Conservation (phyloP, 2,888 invertebrate genomes). For the Synergus laeviventris region DNA sequence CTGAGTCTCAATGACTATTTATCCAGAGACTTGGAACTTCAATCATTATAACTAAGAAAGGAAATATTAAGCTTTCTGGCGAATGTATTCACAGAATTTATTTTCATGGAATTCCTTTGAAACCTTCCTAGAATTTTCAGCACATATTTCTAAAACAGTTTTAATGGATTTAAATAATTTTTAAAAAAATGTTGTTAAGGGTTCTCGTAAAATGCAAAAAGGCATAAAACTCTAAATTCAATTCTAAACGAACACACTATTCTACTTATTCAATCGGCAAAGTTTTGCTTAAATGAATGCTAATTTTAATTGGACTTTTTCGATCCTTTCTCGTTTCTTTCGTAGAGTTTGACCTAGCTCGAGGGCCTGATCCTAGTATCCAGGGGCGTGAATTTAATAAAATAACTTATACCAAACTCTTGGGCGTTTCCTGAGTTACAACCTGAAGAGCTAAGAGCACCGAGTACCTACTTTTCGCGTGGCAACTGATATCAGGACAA, state of each 20-base stretch:
- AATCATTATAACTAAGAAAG: no score
- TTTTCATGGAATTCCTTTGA: no score
- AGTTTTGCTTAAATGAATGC: conserved; percentile 10
- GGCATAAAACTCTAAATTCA: neutral
- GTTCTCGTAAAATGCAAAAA: neutral
- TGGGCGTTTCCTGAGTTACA: conserved; percentile 58
- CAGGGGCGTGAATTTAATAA: conserved; percentile 63
- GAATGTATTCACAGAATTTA: no score
- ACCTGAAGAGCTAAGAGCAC: conserved; percentile 55
- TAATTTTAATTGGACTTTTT: neutral
- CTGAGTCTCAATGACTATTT: no score
- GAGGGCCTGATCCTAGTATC: conserved; percentile 40
- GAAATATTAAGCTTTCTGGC: no score
- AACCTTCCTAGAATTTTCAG: no score
- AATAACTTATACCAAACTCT: conserved; percentile 65
- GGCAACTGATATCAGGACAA: conserved; percentile 65
- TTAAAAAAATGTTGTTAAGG: no score
- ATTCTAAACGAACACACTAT: neutral
- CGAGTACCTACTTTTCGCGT: conserved; percentile 57
- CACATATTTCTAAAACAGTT: no score
- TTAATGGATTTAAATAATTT: no score
- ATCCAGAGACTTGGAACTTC: no score
- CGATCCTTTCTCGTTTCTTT: conserved; percentile 23
- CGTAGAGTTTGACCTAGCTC: conserved; percentile 22
- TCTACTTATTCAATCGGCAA: neutral